Conservation (phyloP, 2,113 vertebrate species). For the Cyprinodon tularosa region DNA sequence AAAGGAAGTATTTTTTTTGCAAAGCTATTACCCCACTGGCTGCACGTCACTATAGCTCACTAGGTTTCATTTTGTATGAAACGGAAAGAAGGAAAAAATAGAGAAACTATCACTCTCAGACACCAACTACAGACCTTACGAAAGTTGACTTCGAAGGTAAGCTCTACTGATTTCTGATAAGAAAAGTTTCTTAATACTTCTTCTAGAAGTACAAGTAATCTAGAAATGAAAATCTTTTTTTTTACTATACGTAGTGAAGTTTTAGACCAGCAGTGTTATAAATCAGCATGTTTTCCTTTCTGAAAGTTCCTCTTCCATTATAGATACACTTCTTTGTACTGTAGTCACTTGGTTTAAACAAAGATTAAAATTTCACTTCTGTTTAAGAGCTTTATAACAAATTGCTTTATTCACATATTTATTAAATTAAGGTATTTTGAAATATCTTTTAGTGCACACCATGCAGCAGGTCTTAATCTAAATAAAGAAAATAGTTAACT, state of each 20-base stretch:
- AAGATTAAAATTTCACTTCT: not conserved
- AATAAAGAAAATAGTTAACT: not conserved
- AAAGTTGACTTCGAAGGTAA: slow-evolving; percentile 19
- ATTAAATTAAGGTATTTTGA: not conserved
- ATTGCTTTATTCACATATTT: not conserved
- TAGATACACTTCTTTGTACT: not conserved
- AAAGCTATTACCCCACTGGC: not conserved
- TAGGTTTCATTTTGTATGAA: slow-evolving; percentile 26
- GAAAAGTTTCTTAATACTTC: not conserved
- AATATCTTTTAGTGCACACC: not conserved
- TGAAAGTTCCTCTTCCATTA: not conserved
- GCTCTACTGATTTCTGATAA: not conserved
- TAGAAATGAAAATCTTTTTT: not conserved
- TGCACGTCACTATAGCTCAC: not conserved
- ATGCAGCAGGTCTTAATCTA: not conserved
- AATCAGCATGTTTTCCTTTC: not conserved
- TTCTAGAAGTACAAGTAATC: not conserved
- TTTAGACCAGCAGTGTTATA: not conserved
- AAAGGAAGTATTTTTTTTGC: not conserved
- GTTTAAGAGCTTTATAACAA: not conserved
- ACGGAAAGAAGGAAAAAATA: not conserved
- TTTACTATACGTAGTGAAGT: not conserved
- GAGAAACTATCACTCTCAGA: not conserved
- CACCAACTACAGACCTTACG: not conserved
- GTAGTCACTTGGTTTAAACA: not conserved